Evolutionary conservation across 37 sponge, comb jelly and placozoan genomes (phyloP).

Genomic region (Axinella damicornis): DNA sequence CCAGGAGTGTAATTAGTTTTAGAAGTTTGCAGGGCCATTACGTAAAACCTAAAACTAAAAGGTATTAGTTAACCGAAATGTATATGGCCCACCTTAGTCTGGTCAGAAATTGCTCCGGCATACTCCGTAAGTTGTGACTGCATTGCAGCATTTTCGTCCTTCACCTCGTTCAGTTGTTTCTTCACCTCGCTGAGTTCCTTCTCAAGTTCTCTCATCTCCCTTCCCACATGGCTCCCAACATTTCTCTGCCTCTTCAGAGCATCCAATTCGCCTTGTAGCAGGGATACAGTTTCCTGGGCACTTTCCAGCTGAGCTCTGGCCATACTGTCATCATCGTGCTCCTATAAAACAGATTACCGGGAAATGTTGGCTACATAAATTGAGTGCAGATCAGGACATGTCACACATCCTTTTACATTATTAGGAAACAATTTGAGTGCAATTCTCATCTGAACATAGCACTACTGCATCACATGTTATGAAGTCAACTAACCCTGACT

Average conservation of each 20-base stretch:
- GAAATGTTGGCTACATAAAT: background rate
- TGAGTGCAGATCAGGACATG: too few relatives aligned
- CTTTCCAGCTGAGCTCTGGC: too few relatives aligned
- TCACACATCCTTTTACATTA: too few relatives aligned
- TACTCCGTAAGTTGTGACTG: slow-evolving; percentile 57
- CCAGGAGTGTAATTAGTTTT: too few relatives aligned
- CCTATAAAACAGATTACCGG: background rate
- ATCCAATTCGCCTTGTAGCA: background rate
- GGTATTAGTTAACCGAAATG: too few relatives aligned
- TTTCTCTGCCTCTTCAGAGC: slow-evolving; percentile 6
- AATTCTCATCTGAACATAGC: too few relatives aligned
- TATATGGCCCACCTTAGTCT: slow-evolving; percentile 39
- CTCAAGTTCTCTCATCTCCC: background rate
- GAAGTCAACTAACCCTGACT: background rate
- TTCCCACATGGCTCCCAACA: background rate
- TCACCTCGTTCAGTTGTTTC: slow-evolving; percentile 47
- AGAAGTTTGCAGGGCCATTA: too few relatives aligned
- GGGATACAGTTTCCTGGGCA: too few relatives aligned
- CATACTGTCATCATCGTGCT: background rate
- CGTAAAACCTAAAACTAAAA: too few relatives aligned
- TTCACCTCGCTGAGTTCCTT: background rate
- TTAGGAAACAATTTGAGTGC: too few relatives aligned
- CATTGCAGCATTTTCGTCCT: slow-evolving; percentile 53
- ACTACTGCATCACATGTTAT: too few relatives aligned
- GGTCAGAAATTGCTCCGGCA: slow-evolving; percentile 16